Evolutionary conservation across 2,797 vertebrate genomes (phyloP).

Genomic region (Pseudopleuronectes americanus): DNA sequence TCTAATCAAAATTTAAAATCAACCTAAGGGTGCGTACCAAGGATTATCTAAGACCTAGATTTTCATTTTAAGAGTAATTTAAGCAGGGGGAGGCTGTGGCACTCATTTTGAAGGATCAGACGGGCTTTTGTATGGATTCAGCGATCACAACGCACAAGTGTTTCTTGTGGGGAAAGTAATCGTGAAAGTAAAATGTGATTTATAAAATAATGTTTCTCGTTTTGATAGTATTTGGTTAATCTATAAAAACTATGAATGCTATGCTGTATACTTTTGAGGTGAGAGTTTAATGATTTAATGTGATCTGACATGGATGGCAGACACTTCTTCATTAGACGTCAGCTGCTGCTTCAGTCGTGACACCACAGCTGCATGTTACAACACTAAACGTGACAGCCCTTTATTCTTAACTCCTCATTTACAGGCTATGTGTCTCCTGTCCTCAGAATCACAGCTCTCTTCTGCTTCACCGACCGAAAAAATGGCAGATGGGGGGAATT

Average conservation of each 20-base stretch:
- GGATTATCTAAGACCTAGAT: conserved; percentile 49
- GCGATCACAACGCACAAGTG: conserved; percentile 10
- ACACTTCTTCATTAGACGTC: background rate
- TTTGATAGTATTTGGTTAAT: background rate
- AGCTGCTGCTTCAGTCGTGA: background rate
- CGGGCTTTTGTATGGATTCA: conserved; percentile 29
- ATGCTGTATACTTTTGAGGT: background rate
- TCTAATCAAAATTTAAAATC: conserved; percentile 48
- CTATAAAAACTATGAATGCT: background rate
- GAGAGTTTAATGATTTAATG: conserved; percentile 21
- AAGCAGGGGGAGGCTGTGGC: conserved; percentile 29
- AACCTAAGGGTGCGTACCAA: conserved; percentile 29
- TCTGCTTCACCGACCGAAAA: background rate
- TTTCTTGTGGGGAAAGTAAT: too few species aligned
- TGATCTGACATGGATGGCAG: conserved; percentile 15
- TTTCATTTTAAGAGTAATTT: conserved; percentile 54
- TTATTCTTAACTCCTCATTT: background rate
- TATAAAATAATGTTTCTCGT: background rate
- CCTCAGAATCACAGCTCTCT: background rate
- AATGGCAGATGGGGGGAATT: background rate
- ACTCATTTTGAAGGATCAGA: conserved; percentile 26
- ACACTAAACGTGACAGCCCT: background rate
- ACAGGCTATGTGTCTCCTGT: background rate
- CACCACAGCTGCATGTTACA: background rate
- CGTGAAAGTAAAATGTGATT: background rate